These are phyloP conservation scores for Tenrec ecaudatus DNA, from an alignment of 2,113 vertebrate species.

Conservation along the genomic window DNA sequence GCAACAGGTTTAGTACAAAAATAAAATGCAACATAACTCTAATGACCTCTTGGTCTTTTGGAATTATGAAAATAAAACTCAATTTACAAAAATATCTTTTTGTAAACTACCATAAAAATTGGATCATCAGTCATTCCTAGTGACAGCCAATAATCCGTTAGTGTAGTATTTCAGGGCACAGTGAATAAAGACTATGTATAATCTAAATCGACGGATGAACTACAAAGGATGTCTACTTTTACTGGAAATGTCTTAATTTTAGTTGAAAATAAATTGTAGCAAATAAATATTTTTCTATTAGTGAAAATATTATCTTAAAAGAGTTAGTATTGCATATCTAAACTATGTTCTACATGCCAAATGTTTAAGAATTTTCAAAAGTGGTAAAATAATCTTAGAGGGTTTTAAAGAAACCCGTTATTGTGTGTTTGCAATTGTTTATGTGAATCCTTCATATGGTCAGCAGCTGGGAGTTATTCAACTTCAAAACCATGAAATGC, in stretches of 20 bases:
- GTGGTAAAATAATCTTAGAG: not conserved
- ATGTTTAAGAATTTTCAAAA: not conserved
- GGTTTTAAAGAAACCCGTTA: conserved; percentile 37
- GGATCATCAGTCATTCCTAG: not conserved
- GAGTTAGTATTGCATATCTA: not conserved
- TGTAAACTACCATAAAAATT: not conserved
- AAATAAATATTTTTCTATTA: conserved; percentile 36
- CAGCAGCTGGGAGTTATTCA: conserved; percentile 73
- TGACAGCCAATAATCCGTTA: not conserved
- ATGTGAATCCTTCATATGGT: conserved; percentile 61
- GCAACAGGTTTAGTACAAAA: not conserved
- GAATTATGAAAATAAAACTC: not conserved
- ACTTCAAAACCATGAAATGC: conserved; percentile 58
- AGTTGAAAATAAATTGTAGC: conserved; percentile 29
- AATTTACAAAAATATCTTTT: not conserved
- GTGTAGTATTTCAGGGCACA: conserved; percentile 33
- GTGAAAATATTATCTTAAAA: conserved; percentile 43
- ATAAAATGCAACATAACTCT: not conserved
- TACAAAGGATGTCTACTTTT: conserved; percentile 7
- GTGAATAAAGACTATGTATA: conserved; percentile 45
- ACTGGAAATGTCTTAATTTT: conserved; percentile 47
- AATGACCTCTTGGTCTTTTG: not conserved
- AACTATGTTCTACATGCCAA: not conserved
- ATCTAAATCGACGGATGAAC: not conserved
- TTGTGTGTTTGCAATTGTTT: conserved; percentile 56